phyloP scores from a whole-genome alignment of 1,140 invertebrate species.

The Acyrthosiphon pisum region DNA sequence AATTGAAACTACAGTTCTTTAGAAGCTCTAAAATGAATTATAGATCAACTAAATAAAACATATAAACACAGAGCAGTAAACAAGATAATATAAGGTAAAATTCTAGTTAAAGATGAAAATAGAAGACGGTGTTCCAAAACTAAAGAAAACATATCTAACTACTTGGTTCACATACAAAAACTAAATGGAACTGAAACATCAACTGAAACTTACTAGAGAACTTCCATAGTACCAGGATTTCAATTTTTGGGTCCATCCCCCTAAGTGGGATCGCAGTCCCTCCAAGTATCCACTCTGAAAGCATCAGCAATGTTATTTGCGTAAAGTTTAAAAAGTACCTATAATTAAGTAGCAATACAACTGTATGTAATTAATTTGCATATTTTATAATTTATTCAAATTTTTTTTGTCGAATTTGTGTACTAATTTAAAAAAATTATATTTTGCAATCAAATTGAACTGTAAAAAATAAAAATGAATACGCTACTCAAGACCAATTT shows the following conservation, averaged over 20 bases:
- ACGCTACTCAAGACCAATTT: constrained; percentile 34
- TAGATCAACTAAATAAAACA: constrained; percentile 42
- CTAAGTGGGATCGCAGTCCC: constrained; percentile 87
- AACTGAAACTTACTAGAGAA: constrained; percentile 84
- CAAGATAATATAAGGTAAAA: constrained; percentile 47
- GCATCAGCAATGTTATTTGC: constrained; percentile 52
- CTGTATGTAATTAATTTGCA: not conserved
- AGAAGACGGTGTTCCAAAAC: constrained; percentile 47
- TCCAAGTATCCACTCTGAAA: constrained; percentile 87
- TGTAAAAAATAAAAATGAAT: not conserved
- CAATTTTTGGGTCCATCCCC: constrained; percentile 90
- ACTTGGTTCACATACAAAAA: constrained; percentile 56
- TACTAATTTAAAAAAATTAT: not conserved
- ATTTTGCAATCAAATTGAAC: constrained; percentile 4
- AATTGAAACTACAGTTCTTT: constrained; percentile 38
- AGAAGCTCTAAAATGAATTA: constrained; percentile 52
- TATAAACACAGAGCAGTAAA: constrained; percentile 48
- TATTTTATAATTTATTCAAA: not conserved
- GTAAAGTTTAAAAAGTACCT: constrained; percentile 32
- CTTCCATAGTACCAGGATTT: constrained; percentile 94
- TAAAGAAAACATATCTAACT: constrained; percentile 55
- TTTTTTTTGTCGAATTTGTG: not conserved
- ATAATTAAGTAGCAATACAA: constrained; percentile 43
- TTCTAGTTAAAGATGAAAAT: constrained; percentile 42
- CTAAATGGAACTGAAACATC: constrained; percentile 56